phyloP scores from a whole-genome alignment of 2,888 invertebrate genomes.

The Drosophila cyrtoloma region DNA sequence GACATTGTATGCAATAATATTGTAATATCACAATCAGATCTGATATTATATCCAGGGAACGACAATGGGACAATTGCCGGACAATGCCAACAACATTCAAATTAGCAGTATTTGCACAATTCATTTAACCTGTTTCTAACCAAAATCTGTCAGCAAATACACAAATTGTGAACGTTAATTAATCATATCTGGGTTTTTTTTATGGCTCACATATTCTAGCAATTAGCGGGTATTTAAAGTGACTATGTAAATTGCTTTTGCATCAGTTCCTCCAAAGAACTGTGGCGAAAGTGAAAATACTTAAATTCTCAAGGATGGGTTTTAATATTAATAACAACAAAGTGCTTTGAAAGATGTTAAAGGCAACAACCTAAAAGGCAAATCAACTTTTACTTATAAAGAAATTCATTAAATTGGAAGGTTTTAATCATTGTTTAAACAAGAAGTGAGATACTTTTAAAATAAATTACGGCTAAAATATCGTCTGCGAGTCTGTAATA shows the following conservation, averaged over 20 bases:
- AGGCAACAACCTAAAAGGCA: not conserved
- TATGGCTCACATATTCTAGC: not conserved
- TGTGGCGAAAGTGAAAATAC: not conserved
- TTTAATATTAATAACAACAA: not conserved
- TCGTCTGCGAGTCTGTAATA: not conserved
- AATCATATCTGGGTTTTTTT: not conserved
- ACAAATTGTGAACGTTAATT: not conserved
- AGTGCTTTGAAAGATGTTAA: not conserved
- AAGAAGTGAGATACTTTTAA: not conserved
- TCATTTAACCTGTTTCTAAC: not conserved
- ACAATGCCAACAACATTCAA: slow-evolving; percentile 10
- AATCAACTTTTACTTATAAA: not conserved
- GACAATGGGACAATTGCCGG: not conserved
- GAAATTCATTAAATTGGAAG: not conserved
- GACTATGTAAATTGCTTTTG: not conserved
- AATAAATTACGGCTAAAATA: not conserved
- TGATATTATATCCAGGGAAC: not conserved
- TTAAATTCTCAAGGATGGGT: not conserved
- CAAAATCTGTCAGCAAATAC: not conserved
- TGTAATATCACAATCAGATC: slow-evolving; percentile 43
- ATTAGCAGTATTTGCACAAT: not conserved
- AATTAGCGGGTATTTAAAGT: not conserved
- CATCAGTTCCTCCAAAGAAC: not conserved
- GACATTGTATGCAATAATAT: slow-evolving; percentile 64
- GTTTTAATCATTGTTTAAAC: not conserved